Conservation (phyloP, 2,113 vertebrate species). For the Callaeas wilsoni region DNA sequence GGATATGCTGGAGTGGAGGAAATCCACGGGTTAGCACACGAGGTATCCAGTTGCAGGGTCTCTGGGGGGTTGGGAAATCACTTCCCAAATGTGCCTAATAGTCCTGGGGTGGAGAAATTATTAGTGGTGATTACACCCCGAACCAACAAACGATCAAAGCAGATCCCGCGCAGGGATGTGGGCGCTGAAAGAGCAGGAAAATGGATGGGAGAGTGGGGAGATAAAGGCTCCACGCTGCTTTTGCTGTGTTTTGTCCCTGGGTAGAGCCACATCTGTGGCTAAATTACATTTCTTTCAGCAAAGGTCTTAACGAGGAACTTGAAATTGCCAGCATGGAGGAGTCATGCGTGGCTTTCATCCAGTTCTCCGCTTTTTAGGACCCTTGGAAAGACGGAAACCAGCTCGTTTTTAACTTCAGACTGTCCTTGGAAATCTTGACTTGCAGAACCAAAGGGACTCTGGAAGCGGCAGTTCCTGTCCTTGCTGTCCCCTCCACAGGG, state of each 20-base stretch:
- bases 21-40: background rate
- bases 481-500: background rate
- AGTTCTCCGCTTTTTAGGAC: background rate
- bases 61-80: background rate
- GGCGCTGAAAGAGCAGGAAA: background rate
- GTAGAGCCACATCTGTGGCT: background rate
- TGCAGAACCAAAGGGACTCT: background rate
- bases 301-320: background rate
- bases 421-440: background rate
- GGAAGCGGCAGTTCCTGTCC: rapidly evolving
- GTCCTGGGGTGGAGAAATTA: background rate
- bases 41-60: background rate
- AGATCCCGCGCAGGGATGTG: background rate
- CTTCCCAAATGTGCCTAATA: background rate
- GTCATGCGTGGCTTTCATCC: rapidly evolving
- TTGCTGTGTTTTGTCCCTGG: background rate
- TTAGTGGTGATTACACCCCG: background rate
- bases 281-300: background rate
- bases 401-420: background rate
- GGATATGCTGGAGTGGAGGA: background rate
- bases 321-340: background rate
- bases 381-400: background rate
- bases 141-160: background rate
- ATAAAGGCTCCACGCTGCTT: background rate
- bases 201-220: background rate